A percentile compares a stretch with the other conserved stretches of the same genome.
Evolutionary conservation across 2,888 invertebrate genomes (phyloP).

Genomic region (Apotomis turbidana): DNA sequence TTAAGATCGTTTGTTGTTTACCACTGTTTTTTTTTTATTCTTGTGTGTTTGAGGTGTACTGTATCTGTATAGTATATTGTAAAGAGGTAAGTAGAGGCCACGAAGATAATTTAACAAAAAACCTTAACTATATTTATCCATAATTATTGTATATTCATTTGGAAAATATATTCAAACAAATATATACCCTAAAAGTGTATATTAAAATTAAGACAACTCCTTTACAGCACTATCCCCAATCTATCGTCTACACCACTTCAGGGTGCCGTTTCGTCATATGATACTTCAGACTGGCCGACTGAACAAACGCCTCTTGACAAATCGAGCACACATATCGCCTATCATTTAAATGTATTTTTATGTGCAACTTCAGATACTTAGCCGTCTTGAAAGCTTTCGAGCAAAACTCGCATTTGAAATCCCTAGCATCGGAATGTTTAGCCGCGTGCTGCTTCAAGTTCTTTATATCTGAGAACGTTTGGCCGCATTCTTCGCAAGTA

Average conservation of each 20-base stretch:
- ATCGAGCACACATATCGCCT: slow-evolving; percentile 39
- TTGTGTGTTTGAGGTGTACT: background rate
- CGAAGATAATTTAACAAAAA: too few species aligned
- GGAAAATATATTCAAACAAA: too few species aligned
- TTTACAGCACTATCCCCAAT: too few species aligned
- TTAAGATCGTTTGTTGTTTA: too few species aligned
- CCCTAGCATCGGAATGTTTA: slow-evolving; percentile 27
- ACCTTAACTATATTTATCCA: too few species aligned
- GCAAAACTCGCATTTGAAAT: slow-evolving; percentile 26
- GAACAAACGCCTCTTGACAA: slow-evolving; percentile 46
- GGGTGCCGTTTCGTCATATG: slow-evolving; percentile 48
- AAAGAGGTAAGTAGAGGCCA: too few species aligned
- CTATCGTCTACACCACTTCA: background rate
- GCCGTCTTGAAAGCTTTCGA: slow-evolving; percentile 32
- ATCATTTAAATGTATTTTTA: slow-evolving; percentile 39
- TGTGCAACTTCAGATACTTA: slow-evolving; percentile 25
- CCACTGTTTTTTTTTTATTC: background rate
- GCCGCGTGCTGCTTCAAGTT: slow-evolving; percentile 15
- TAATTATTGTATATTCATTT: too few species aligned
- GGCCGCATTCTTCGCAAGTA: slow-evolving; percentile 21
- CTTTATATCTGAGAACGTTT: background rate
- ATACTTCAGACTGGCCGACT: slow-evolving; percentile 28
- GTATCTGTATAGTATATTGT: too few species aligned
- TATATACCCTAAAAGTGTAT: too few species aligned
- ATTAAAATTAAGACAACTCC: too few species aligned